Conservation (phyloP, 1,140 invertebrate species). For the Littorina saxatilis region DNA sequence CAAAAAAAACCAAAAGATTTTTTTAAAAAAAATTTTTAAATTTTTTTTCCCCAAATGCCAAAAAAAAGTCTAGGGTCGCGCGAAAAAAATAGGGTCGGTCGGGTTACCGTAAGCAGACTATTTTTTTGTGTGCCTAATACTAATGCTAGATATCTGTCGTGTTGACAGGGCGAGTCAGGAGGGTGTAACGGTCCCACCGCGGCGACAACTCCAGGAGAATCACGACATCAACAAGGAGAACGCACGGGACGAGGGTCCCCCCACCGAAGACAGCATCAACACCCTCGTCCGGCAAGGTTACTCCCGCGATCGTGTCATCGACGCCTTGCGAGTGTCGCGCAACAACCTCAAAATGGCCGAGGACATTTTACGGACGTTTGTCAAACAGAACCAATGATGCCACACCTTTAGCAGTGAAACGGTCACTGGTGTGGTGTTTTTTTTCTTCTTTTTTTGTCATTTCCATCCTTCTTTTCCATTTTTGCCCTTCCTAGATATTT, state of each 20-base stretch:
- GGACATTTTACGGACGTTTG: slow-evolving; percentile 96
- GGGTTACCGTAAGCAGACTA: too few species aligned
- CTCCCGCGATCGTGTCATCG: slow-evolving; percentile 90
- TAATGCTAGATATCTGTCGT: too few species aligned
- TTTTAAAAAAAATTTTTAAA: too few species aligned
- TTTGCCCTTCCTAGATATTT: too few species aligned
- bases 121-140: too few species aligned
- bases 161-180: slow-evolving; percentile 21
- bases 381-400: slow-evolving; percentile 54
- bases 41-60: too few species aligned
- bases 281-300: slow-evolving; percentile 91
- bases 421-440: too few species aligned
- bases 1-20: too few species aligned
- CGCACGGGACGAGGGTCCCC: slow-evolving; percentile 78
- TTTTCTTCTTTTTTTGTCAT: too few species aligned
- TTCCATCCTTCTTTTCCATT: too few species aligned
- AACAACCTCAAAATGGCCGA: slow-evolving; percentile 96
- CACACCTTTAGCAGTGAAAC: background rate
- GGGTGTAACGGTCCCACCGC: slow-evolving; percentile 40
- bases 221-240: slow-evolving; percentile 74
- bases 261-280: slow-evolving; percentile 93
- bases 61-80: too few species aligned
- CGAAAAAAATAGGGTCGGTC: too few species aligned
- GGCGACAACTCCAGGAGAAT: slow-evolving; percentile 64
- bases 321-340: slow-evolving; percentile 91